Evolutionary conservation across 2,888 invertebrate genomes (phyloP), one percentile per base, ranked within the genome.

Genomic region (Ptilodon capucinus): DNA sequence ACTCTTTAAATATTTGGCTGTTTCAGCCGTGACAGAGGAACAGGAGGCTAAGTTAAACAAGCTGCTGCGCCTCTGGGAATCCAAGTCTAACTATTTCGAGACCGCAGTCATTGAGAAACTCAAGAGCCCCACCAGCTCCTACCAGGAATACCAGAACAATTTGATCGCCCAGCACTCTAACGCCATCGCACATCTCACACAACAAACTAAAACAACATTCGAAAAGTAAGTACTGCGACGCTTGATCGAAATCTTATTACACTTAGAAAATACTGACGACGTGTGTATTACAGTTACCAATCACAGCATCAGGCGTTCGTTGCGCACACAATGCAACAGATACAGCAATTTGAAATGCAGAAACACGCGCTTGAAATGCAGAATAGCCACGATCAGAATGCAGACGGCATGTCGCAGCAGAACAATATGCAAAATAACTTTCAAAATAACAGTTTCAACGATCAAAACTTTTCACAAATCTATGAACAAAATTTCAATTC

Each of bases 281-380:
- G 21, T 44, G 1, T 43, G 44, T 1, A 49, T 75, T 89, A 46
- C 76, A 95, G 94, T 69, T 97, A 98, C 74, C 96, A 97, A 87
- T 94, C 96, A 34, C 99, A 99, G 78, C 99, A 99, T 89, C 96
- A 98, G 82, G 97, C 98, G 9, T 99, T 98, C 80, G 96, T 97
- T 9, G 93, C 95, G 49, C 99, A 99, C 86, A 96, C 98, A 5
- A 92, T 96, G 84, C 95, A 96, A 76, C 97, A 97, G 83, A 96
- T 98, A 68, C 95, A 96, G 71, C 96, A 95, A 66, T 88, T 96
- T 42, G 96, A 97, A 76, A 94, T 95, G 79, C 96, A 96, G 76
- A 96, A 95, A 70, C 93, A 94, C 60, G 92, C 92, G 0, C 78
- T 95, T 28, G 94, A 94, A 91, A 71, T 91, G 84, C 91, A 79